Percentiles rank a stretch among this genome's conserved stretches.
phyloP scores from a whole-genome alignment of 2,113 vertebrate genomes.

The Geothlypis trichas region DNA sequence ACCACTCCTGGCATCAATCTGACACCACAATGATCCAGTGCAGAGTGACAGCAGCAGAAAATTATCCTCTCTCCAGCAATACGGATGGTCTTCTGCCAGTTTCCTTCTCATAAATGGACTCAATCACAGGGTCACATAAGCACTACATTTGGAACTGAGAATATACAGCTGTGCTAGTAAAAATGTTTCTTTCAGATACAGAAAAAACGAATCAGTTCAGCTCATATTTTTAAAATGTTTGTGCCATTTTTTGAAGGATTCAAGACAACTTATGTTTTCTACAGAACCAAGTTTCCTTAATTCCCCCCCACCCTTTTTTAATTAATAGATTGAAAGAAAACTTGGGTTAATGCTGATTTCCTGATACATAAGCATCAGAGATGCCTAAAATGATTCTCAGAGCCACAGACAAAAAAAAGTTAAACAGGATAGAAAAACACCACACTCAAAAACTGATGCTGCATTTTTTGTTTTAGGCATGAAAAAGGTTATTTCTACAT shows the following conservation, averaged over 20 bases:
- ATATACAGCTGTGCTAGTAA: not conserved
- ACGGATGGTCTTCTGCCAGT: not conserved
- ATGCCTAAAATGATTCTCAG: not conserved
- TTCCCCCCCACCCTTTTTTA: no score
- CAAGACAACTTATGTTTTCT: not conserved
- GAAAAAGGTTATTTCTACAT: not conserved
- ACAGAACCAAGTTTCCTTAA: not conserved
- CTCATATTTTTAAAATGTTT: not conserved
- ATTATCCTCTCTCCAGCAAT: not conserved
- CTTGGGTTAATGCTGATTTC: not conserved
- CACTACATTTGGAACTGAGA: not conserved
- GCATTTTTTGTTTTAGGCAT: not conserved
- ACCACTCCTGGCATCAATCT: not conserved
- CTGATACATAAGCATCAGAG: not conserved
- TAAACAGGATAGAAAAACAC: not conserved
- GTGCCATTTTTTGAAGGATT: not conserved
- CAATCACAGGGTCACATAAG: not conserved
- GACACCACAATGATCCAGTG: not conserved
- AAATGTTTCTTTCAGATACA: rapidly evolving
- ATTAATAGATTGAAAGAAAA: not conserved
- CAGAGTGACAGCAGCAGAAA: not conserved
- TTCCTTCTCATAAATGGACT: not conserved
- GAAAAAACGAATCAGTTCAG: not conserved
- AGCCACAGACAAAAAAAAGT: not conserved
- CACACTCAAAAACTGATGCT: not conserved